phyloP scores from a whole-genome alignment of 2,113 vertebrate species.

The Phodopus roborovskii region DNA sequence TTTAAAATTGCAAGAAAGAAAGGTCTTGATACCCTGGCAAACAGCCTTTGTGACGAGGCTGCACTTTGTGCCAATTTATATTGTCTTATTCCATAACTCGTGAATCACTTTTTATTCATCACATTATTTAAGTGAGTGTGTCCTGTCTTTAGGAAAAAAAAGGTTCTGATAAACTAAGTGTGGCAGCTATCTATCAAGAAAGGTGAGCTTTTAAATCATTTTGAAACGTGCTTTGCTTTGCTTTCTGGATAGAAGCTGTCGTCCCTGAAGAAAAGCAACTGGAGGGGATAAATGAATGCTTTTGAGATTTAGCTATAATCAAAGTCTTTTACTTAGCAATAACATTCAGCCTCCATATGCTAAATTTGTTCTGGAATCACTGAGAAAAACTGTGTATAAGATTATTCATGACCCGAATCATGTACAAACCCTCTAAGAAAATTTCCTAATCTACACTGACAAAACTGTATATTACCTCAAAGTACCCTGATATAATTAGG shows the following conservation, averaged over 20 bases:
- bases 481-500: not conserved
- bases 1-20: not conserved
- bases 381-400: not conserved
- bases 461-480: not conserved
- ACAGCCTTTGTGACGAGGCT: not conserved
- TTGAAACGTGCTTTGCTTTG: not conserved
- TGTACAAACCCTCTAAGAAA: not conserved
- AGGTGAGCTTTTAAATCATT: not conserved
- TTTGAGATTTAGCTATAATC: not conserved
- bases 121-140: not conserved
- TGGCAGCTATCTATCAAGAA: constrained; percentile 1
- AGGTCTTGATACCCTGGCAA: not conserved
- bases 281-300: not conserved
- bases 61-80: not conserved
- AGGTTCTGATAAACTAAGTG: not conserved
- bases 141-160: not conserved
- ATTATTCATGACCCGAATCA: not conserved
- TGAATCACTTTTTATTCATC: not conserved
- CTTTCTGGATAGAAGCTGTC: not conserved
- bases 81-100: not conserved
- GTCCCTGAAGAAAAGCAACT: not conserved
- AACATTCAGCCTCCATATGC: not conserved
- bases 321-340: not conserved
- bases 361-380: not conserved
- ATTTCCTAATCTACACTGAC: not conserved